phyloP scores from a whole-genome alignment of 2,797 vertebrate genomes.

The Callimico goeldii region DNA sequence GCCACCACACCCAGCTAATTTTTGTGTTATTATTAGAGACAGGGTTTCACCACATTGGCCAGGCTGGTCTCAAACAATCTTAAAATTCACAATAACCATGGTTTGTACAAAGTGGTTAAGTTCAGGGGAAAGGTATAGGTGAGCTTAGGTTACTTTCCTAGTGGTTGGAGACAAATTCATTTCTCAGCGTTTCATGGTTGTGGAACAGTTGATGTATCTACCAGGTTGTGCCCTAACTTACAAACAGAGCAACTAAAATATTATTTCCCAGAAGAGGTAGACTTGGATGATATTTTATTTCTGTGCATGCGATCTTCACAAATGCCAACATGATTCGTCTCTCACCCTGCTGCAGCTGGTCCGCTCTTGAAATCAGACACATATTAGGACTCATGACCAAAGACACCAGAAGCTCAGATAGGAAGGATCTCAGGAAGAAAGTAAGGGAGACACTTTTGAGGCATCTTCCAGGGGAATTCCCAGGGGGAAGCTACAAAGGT shows the following conservation, averaged over 20 bases:
- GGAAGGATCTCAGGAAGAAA: neutral
- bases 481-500: neutral
- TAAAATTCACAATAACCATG: slow-evolving; percentile 14
- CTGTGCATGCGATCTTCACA: neutral
- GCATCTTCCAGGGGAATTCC: neutral
- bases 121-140: neutral
- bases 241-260: slow-evolving; percentile 15
- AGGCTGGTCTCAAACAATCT: neutral
- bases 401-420: neutral
- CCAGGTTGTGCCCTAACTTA: neutral
- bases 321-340: neutral
- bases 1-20: too few relatives aligned
- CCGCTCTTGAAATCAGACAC: slow-evolving; percentile 7
- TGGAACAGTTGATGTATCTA: neutral
- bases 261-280: neutral
- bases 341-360: neutral
- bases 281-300: neutral
- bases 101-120: slow-evolving; percentile 13
- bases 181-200: neutral
- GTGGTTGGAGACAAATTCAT: neutral
- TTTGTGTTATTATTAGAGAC: too few relatives aligned
- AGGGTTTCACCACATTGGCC: too few relatives aligned
- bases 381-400: neutral
- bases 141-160: slow-evolving; percentile 4
- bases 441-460: neutral